Evolutionary conservation across 2,888 invertebrate genomes (phyloP).

Genomic region (Parnassius glacialis): DNA sequence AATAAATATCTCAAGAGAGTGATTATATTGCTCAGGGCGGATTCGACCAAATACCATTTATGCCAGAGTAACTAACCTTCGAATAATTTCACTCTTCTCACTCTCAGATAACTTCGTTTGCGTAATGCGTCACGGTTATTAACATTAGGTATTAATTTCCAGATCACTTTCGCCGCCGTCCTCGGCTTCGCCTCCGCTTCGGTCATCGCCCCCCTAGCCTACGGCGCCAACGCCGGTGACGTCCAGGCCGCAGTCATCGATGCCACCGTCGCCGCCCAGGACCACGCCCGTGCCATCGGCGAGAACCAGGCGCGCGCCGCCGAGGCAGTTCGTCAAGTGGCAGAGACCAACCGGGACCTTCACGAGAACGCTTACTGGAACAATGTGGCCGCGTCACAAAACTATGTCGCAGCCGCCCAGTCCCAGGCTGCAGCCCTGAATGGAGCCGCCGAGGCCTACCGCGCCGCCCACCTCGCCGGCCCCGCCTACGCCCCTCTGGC

Average conservation of each 20-base stretch:
- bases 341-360: slow-evolving; percentile 64
- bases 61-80: too few species aligned
- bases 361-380: slow-evolving; percentile 74
- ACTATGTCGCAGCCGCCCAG: slow-evolving; percentile 69
- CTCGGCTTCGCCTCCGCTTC: slow-evolving; percentile 75
- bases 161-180: slow-evolving; percentile 74
- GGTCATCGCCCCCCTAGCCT: slow-evolving; percentile 54
- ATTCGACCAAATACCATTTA: too few species aligned
- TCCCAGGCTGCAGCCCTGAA: slow-evolving; percentile 65
- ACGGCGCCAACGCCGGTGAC: slow-evolving; percentile 67
- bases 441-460: slow-evolving; percentile 49
- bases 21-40: too few species aligned
- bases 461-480: slow-evolving; percentile 36
- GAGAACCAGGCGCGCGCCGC: slow-evolving; percentile 64
- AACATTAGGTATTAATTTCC: slow-evolving; percentile 22
- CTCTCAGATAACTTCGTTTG: too few species aligned
- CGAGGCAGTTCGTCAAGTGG: slow-evolving; percentile 60
- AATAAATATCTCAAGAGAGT: too few species aligned
- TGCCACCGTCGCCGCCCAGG: slow-evolving; percentile 63
- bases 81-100: too few species aligned
- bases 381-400: slow-evolving; percentile 64
- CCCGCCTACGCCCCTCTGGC: slow-evolving; percentile 33
- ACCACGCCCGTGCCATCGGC: slow-evolving; percentile 58
- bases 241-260: slow-evolving; percentile 72
- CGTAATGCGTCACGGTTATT: too few species aligned